Evolutionary conservation across 2,113 vertebrate genomes (phyloP), one percentile per base, ranked within the genome.

Genomic region (Podarcis cretensis): DNA sequence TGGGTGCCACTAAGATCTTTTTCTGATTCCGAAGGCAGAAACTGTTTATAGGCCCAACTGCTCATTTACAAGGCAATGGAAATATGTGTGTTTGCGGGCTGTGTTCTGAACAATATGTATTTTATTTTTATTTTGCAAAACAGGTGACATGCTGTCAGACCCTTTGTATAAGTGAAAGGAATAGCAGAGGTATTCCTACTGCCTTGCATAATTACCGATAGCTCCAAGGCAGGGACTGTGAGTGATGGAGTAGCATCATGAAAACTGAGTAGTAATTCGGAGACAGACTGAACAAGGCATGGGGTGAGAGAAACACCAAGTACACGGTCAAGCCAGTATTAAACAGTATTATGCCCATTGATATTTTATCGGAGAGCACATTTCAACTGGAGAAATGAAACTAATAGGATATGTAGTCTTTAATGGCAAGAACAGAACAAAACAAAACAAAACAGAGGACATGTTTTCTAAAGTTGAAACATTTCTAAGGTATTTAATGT

Each of bases 1-100:
- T 81, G 74, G 37, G 69, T 81, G 77, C n/a, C 25, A 76, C 37
- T 66, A 54, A 54, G 25, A 30, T 63, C 63, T n/a, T 82, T 81
- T 82, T 85, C 71, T 71, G 25, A 83, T 81, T 83, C n/a, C 59
- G 68, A 86, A 54, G 40, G 18, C 65, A 86, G 10, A 32, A 84
- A 79, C 65, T 86, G 37, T 78, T 90, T 0, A 2, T 16, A 76
- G 2, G 25, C 20, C 27, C 84, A 59, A 65, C 18, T 37, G 20
- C 0, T 23, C 85, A 23, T 86, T 90, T 87, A 68, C 23, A 89
- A 54, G 2, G 0, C 4, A 66, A 3, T 0, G 43, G 86, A 91
- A 86, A 77, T 86, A 16, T 78, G 59, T 43, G 48, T 35, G 59
- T 59, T 85, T 85, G 37, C 10, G 48, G n/a, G 57, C 35, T 37